Evolutionary conservation across 2,888 invertebrate genomes (phyloP).

Genomic region (Antitype chi): DNA sequence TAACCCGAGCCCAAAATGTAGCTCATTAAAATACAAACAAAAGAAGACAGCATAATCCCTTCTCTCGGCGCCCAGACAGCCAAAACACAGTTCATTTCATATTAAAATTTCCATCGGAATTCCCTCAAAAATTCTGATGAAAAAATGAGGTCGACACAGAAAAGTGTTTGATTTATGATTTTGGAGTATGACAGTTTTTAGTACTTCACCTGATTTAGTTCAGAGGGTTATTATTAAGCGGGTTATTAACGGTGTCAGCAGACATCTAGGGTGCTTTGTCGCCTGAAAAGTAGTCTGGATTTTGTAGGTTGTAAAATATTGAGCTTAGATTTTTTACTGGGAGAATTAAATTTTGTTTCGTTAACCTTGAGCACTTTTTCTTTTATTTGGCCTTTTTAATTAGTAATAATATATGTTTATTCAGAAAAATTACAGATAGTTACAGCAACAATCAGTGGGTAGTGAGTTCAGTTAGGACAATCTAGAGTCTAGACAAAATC

Average conservation of each 20-base stretch:
- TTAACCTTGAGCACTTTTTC: neutral
- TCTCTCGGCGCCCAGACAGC: neutral
- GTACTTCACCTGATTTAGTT: constrained; percentile 30
- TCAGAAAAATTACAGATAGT: too few species aligned
- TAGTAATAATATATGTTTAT: too few species aligned
- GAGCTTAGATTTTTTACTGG: neutral
- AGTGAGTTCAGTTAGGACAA: too few species aligned
- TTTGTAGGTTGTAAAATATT: constrained; percentile 3
- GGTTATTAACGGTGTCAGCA: constrained; percentile 15
- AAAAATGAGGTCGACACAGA: constrained; percentile 26
- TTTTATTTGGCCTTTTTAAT: neutral
- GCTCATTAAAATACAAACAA: neutral
- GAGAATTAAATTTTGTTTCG: neutral
- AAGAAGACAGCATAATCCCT: neutral
- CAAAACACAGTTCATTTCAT: constrained; percentile 19
- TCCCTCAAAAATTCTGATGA: constrained; percentile 33
- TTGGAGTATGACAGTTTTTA: constrained; percentile 38
- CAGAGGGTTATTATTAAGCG: constrained; percentile 30
- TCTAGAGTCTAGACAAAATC: too few species aligned
- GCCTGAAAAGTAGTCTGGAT: constrained; percentile 2
- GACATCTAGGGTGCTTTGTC: neutral
- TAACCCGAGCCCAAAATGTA: neutral
- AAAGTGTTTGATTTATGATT: constrained; percentile 48
- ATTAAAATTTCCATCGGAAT: constrained; percentile 43
- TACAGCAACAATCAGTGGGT: too few species aligned